Percentiles rank a stretch among this genome's conserved stretches.
These are phyloP conservation scores for Chaetodon trifascialis DNA, from an alignment of 2,113 vertebrate species.

Conservation along the genomic window DNA sequence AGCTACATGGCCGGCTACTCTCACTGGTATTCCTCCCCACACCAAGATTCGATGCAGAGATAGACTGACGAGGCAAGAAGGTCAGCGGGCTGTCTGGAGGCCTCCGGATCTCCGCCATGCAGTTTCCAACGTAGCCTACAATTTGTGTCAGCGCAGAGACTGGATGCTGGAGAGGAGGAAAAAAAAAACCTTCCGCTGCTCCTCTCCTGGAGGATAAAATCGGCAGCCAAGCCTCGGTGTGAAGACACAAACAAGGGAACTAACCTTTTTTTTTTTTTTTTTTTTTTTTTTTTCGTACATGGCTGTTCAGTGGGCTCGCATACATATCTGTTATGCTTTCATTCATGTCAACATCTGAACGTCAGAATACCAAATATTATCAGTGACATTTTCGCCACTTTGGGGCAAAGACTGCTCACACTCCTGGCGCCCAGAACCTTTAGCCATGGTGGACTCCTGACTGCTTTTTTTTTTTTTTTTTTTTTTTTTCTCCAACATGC, in stretches of 20 bases:
- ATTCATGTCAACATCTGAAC: constrained; percentile 81
- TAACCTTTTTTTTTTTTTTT: constrained; percentile 45
- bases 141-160: constrained; percentile 74
- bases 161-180: constrained; percentile 61
- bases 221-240: constrained; percentile 55
- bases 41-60: constrained; percentile 99
- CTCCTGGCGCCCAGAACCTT: constrained; percentile 51
- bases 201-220: constrained; percentile 59
- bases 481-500: constrained; percentile 79
- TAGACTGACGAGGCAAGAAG: constrained; percentile 76
- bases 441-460: constrained; percentile 67
- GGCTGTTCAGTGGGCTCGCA: constrained; percentile 74
- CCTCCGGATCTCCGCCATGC: constrained; percentile 65
- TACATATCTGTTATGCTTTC: constrained; percentile 75
- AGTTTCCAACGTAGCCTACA: constrained; percentile 75
- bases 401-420: constrained; percentile 67
- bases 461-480: constrained; percentile 58
- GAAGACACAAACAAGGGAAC: constrained; percentile 74
- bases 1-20: constrained; percentile 99
- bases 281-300: constrained; percentile 37
- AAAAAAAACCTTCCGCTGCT: constrained; percentile 20
- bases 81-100: constrained; percentile 70
- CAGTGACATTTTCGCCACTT: constrained; percentile 76
- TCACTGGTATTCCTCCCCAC: constrained; percentile 98
- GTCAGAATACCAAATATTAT: constrained; percentile 83